Evolutionary conservation across 1,140 invertebrate genomes (phyloP).

Genomic region (Tetramorium simillimum): DNA sequence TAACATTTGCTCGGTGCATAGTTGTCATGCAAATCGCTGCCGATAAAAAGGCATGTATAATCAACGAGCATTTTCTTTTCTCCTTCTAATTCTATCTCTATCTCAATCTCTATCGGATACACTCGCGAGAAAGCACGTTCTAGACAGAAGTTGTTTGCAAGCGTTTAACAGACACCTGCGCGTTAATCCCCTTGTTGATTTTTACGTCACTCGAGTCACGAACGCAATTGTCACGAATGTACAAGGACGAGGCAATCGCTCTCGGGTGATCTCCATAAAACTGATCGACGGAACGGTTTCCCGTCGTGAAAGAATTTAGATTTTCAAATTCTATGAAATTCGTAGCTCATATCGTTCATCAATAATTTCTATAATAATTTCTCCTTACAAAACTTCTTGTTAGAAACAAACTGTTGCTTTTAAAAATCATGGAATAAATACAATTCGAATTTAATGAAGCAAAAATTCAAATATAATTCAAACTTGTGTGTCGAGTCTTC

Average conservation of each 20-base stretch:
- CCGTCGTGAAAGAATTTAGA: background rate
- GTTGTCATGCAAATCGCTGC: background rate
- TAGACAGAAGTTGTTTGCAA: background rate
- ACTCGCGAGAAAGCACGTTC: background rate
- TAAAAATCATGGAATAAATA: background rate
- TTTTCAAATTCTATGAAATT: background rate
- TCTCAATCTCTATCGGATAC: background rate
- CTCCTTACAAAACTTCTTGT: no score
- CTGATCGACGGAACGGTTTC: background rate
- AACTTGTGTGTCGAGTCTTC: background rate
- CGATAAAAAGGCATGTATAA: background rate
- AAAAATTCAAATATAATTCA: background rate
- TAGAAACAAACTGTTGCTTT: no score
- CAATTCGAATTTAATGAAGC: background rate
- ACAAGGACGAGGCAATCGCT: background rate
- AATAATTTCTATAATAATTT: background rate
- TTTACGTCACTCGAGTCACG: background rate
- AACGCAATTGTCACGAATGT: background rate
- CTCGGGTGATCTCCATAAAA: background rate
- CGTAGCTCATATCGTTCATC: background rate
- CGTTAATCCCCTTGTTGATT: background rate
- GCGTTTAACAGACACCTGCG: background rate
- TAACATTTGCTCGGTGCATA: background rate
- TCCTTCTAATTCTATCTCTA: background rate
- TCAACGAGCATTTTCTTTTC: background rate